phyloP scores from a whole-genome alignment of 2,888 invertebrate genomes.

The Gymnoscelis rufifasciata region DNA sequence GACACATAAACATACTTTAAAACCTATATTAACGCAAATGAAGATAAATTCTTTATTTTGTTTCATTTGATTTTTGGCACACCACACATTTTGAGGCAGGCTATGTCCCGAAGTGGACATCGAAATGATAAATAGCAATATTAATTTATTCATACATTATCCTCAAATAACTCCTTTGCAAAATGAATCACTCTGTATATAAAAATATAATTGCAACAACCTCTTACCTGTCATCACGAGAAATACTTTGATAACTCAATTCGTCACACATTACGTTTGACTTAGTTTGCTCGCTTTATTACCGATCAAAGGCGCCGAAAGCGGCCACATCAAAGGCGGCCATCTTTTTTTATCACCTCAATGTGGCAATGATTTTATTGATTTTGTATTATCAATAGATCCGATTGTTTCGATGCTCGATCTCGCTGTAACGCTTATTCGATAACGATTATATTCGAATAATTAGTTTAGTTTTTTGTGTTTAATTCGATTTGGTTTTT shows the following conservation, averaged over 20 bases:
- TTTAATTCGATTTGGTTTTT: slow-evolving; percentile 50
- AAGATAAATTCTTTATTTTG: too few species aligned
- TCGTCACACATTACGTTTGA: slow-evolving; percentile 76
- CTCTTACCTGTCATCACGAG: slow-evolving; percentile 49
- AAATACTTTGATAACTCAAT: slow-evolving; percentile 75
- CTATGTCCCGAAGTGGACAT: too few species aligned
- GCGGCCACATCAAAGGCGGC: slow-evolving; percentile 61
- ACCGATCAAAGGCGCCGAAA: slow-evolving; percentile 69
- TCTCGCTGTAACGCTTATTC: slow-evolving; percentile 57
- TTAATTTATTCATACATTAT: too few species aligned
- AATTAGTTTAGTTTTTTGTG: slow-evolving; percentile 66
- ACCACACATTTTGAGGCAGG: too few species aligned
- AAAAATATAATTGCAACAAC: slow-evolving; percentile 34
- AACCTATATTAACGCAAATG: too few species aligned
- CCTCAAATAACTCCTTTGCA: too few species aligned
- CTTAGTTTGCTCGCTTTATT: slow-evolving; percentile 77
- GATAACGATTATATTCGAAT: slow-evolving; percentile 34
- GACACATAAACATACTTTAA: too few species aligned
- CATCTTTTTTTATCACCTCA: slow-evolving; percentile 34
- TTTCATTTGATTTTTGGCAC: too few species aligned
- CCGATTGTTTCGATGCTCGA: slow-evolving; percentile 59
- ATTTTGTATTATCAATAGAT: slow-evolving; percentile 67
- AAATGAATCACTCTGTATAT: slow-evolving; percentile 30
- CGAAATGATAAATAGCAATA: too few species aligned
- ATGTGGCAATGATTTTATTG: slow-evolving; percentile 69